Conservation (phyloP, 1,140 invertebrate genomes). For the Zaprionus nigranus region DNA sequence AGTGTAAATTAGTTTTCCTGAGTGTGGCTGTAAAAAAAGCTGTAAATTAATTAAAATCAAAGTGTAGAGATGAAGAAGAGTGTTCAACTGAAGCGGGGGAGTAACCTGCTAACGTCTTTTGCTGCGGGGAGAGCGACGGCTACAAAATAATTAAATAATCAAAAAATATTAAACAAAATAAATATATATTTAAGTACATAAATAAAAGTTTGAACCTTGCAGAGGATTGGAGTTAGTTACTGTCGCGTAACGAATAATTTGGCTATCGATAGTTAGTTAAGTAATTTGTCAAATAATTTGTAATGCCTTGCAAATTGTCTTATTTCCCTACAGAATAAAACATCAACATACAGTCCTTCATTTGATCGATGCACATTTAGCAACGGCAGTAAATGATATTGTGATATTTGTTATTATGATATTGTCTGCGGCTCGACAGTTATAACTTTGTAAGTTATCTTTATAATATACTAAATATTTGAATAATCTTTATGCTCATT, state of each 20-base stretch:
- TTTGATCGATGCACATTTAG: too few species aligned
- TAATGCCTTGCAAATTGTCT: too few species aligned
- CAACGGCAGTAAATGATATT: too few species aligned
- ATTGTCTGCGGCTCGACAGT: too few species aligned
- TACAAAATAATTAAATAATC: conserved; percentile 84
- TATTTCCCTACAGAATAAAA: too few species aligned
- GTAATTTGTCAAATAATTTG: too few species aligned
- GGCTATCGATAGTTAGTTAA: too few species aligned
- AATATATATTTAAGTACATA: conserved; percentile 42
- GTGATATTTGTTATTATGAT: too few species aligned
- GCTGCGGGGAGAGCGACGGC: conserved; percentile 85
- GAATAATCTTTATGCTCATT: neutral
- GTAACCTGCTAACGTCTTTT: conserved; percentile 63
- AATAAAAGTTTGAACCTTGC: conserved; percentile 4
- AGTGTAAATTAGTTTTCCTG: conserved; percentile 54
- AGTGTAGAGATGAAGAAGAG: conserved; percentile 42
- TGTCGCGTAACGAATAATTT: too few species aligned
- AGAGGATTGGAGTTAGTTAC: neutral
- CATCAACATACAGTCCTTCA: too few species aligned
- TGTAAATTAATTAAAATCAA: conserved; percentile 39
- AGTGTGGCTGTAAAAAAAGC: conserved; percentile 65
- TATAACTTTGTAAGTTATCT: too few species aligned
- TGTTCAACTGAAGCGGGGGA: conserved; percentile 62
- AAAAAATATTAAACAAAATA: conserved; percentile 41
- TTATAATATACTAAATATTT: too few species aligned